Base-by-base conservation (phyloP, 2,113 vertebrate species). In the Enhydra lutris region DNA sequence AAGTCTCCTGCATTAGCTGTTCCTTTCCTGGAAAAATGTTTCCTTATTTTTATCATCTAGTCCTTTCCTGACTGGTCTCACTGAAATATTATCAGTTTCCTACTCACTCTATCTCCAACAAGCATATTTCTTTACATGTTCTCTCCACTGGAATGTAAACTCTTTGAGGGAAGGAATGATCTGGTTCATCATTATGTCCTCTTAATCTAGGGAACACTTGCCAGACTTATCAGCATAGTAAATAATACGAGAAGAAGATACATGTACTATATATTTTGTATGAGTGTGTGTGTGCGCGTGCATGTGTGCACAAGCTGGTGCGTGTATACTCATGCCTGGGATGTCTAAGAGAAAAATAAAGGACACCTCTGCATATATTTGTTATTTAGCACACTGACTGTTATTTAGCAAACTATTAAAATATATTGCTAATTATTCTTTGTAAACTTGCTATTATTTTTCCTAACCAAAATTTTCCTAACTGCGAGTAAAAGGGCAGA, bases 391-490 rank as follows among this genome's bases (percentile, higher is more conserved):
- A 34, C 80, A 82, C 21, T 57, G 14, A 82, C 20, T 73, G 14
- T n/a, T 83, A 74, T 71, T 96, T 73, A 88, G 31, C 12, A 29
- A 81, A 82, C 13, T 42, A 23, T n/a, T 80, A 67, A 26, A 84
- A 83, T 78, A 29, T 3, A 31, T 89, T 85, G 42, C 15, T 85
- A 47, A 74, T 57, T 85, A 65, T 50, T 91, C 26, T 78, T 36
- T 81, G 14, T 50, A 29, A 82, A 34, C 92, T 4, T 71, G 5
- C 31, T 85, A 6, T 92, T 91, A 61, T 55, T 88, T 96, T 67
- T 63, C 23, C 18, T 78, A 29, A 86, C 6, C 18, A 45, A 79
- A 76, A 50, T 31, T 83, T 85, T 92, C 78, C 39, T 1, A 45
- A 18, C 29, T 80, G 20, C 20, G 11, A 57, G 15, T 93, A n/a